Conservation (phyloP, 2,888 invertebrate genomes). For the Cantharis lateralis region DNA sequence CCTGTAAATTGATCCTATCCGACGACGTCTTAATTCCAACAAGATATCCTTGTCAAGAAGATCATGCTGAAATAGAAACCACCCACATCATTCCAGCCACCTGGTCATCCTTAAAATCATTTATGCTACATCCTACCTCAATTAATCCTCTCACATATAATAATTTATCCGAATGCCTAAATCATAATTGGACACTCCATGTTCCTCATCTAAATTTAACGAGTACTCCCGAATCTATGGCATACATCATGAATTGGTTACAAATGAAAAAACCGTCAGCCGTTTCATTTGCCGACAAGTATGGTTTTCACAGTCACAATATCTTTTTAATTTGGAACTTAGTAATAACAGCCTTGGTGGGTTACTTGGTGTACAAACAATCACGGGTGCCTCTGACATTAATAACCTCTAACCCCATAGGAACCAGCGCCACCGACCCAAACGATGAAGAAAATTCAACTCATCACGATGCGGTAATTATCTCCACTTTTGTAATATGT, state of each 20-base stretch:
- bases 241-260: background rate
- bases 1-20: too few relatives aligned
- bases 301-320: background rate
- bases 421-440: too few relatives aligned
- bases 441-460: too few relatives aligned
- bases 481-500: too few relatives aligned
- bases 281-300: background rate
- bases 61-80: too few relatives aligned
- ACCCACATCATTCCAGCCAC: background rate
- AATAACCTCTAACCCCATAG: too few relatives aligned
- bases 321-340: too few relatives aligned
- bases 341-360: too few relatives aligned
- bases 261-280: background rate
- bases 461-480: too few relatives aligned
- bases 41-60: background rate
- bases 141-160: background rate
- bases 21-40: background rate
- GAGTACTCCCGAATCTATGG: background rate
- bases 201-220: background rate
- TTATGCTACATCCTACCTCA: background rate
- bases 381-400: too few relatives aligned
- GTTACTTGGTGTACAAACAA: too few relatives aligned
- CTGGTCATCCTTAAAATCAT: background rate
- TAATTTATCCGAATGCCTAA: background rate
- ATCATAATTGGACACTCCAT: background rate